A percentile compares a stretch with the other conserved stretches of the same genome.
phyloP scores from a whole-genome alignment of 2,888 invertebrate species.

The Clunio marinus region DNA sequence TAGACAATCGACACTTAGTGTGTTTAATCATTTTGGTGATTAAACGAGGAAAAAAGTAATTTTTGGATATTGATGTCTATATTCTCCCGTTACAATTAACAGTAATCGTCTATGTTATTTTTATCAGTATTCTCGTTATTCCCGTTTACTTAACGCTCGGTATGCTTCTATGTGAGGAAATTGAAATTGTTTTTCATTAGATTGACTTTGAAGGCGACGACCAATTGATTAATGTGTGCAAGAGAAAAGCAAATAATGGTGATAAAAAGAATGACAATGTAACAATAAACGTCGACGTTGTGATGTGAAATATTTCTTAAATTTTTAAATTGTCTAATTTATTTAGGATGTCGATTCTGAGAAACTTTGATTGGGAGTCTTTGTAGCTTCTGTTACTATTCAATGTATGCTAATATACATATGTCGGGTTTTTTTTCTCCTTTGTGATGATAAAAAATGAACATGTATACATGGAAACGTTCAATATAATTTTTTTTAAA shows the following conservation, averaged over 20 bases:
- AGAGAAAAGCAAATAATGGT: background rate
- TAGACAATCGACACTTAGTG: too few species aligned
- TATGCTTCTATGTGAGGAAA: constrained; percentile 10
- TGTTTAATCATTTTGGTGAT: too few species aligned
- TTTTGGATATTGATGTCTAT: too few species aligned
- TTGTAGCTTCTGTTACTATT: too few species aligned
- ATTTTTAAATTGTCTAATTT: background rate
- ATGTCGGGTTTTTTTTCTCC: background rate
- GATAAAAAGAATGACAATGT: background rate
- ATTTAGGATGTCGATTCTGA: background rate
- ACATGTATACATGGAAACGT: background rate
- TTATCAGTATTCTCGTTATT: too few species aligned
- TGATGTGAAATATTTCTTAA: background rate
- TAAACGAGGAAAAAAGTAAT: too few species aligned
- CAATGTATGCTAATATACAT: too few species aligned
- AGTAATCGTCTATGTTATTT: too few species aligned
- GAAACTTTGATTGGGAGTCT: too few species aligned
- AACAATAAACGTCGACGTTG: background rate
- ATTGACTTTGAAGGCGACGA: constrained; percentile 10
- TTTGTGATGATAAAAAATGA: background rate
- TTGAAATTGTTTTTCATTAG: constrained; percentile 1
- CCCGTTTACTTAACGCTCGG: too few species aligned
- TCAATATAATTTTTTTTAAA: background rate
- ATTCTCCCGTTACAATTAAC: background rate
- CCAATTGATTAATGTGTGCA: background rate